Evolutionary conservation across 2,797 vertebrate species (phyloP), one percentile per base, ranked within the genome.

Genomic region (Poecilia gillii): DNA sequence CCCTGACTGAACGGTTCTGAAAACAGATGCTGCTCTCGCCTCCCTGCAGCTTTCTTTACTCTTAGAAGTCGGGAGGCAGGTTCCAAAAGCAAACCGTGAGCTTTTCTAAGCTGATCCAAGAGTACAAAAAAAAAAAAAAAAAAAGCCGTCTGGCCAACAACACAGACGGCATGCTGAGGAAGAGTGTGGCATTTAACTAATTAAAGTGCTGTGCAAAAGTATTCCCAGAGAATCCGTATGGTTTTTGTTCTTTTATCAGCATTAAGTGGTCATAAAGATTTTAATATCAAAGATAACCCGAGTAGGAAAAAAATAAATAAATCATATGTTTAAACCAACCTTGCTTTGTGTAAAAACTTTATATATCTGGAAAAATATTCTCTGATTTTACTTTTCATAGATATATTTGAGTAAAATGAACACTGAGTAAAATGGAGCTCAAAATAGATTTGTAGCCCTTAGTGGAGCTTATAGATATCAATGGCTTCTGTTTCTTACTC

Each of bases 11-110:
- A 79, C 75, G 45, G 78, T 80, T 9, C 72, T 57, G 62, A 82
- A 85, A 88, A 78, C 68, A 80, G 79, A 76, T 14, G 43, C 79
- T 55, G 6, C 73, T 78, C 81, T 78, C 55, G 72, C 81, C 55
- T 66, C 28, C 64, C 76, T 2, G 11, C 81, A 39, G 73, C 49
- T 12, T 51, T 75, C 73, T 39, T 59, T 62, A 6, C 57, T 82
- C 62, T 76, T 75, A 68, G 33, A 75, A 47, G 20, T 45, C 20
- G 36, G 18, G 28, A 74, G 11, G 47, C 59, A 53, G 72, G 7
- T n/a, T 46, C 49, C 45, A 64, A 64, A 18, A 73, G 77, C 77
- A 62, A 62, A 73, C 47, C 12, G 14, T 7, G 49, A 33, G 39
- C 6, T 11, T 45, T 51, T 41, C 6, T 70, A 41, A 72, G 49